A percentile compares a stretch with the other conserved stretches of the same genome.
Conservation (phyloP, 2,113 vertebrate species). For the Elachura formosa region DNA sequence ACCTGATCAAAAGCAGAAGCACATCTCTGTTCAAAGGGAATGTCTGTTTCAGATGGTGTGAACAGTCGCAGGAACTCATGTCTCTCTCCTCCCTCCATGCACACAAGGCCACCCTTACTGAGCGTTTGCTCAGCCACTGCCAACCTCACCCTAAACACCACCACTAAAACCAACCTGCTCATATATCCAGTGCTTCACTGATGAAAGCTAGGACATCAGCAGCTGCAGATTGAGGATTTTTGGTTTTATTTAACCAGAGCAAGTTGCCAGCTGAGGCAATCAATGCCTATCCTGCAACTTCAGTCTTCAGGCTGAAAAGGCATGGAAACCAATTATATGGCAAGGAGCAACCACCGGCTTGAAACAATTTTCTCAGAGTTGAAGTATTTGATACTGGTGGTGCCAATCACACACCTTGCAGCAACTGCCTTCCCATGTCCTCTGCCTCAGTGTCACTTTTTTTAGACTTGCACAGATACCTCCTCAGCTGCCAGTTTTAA, state of each 20-base stretch:
- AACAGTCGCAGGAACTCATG: fast-evolving
- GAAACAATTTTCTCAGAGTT: background rate
- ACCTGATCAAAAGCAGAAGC: slow-evolving; percentile 3
- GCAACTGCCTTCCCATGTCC: background rate
- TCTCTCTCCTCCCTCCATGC: background rate
- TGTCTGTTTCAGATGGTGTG: background rate
- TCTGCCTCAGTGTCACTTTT: background rate
- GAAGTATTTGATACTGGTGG: background rate
- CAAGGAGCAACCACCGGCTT: background rate
- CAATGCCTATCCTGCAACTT: background rate
- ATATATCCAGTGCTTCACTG: background rate
- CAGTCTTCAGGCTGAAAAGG: background rate
- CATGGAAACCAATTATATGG: background rate
- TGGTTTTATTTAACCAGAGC: background rate
- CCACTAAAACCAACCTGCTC: background rate
- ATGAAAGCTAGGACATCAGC: background rate
- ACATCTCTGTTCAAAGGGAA: slow-evolving; percentile 14
- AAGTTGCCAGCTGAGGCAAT: background rate
- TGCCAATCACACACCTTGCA: fast-evolving
- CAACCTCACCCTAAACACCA: background rate
- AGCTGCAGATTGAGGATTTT: background rate
- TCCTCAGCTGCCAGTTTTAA: background rate
- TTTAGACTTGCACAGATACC: background rate
- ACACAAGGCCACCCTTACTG: background rate
- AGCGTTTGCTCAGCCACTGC: background rate